Evolutionary conservation across 1,140 invertebrate genomes (phyloP), one percentile per base, ranked within the genome.

Genomic region (Neotoxoptera formosana): DNA sequence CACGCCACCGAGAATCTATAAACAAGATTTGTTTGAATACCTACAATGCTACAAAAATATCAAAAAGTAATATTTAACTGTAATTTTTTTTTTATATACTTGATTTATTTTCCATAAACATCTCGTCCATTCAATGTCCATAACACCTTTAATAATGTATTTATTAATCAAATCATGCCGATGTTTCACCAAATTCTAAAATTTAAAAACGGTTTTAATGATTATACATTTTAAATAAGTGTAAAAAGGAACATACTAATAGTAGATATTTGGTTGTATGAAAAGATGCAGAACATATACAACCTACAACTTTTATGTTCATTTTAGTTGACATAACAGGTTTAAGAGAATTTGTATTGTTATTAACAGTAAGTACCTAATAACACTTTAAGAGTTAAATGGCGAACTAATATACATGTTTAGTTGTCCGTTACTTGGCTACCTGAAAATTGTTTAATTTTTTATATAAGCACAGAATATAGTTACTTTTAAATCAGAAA

Each of bases 91-190:
- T 21, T 23, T 88, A 20, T 81, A 34, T 76, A 93, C 91, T 93
- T 93, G 76, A 86, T 84, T 93, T 41, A 93, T 56, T 56, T 93
- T 84, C 81, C 81, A 93, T 30, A 93, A 53, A n/a, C 91, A 93
- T 53, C 91, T 93, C 9, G 81, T 53, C 91, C 91, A 93, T 36
- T 84, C 91, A 41, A 93, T 51, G 14, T 93, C 91, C 91, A 93
- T 93, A 36, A 93, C 51, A 36, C 91, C 91, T 56, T 56, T 93
- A 41, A 93, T 30, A 30, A 30, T 25, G 47, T 84, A 56, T 84
- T 41, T 84, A 53, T 53, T 56, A 34, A 93, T 47, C 36, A 93
- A 56, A 86, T 93, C 76, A 0, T 83, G 91, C 8, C 34, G 48
- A n/a, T 93, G 36, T 83, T 93, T 83, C 20, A 56, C 48, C 23